These are phyloP conservation scores for Spodoptera frugiperda DNA, from an alignment of 1,140 invertebrate genomes.

Conservation along the genomic window DNA sequence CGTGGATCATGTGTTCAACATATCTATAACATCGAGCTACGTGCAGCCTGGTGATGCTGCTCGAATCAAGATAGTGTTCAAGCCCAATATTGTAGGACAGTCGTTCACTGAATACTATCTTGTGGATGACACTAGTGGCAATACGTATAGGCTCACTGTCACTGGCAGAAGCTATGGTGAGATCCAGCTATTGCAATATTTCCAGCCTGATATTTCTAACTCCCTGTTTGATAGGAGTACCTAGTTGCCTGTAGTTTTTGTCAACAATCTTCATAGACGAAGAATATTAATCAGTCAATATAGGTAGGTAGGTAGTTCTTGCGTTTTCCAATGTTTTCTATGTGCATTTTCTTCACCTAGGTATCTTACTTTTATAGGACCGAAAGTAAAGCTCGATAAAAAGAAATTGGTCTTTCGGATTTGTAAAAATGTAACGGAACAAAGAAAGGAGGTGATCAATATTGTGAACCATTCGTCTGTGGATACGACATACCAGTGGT, in stretches of 20 bases:
- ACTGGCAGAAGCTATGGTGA: constrained; percentile 76
- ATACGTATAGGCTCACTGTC: constrained; percentile 71
- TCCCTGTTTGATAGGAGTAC: not conserved
- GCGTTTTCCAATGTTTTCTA: too few species aligned
- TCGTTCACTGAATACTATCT: constrained; percentile 78
- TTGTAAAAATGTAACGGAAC: constrained; percentile 69
- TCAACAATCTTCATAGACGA: too few species aligned
- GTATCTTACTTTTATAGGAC: constrained; percentile 68
- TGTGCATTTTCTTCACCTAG: too few species aligned
- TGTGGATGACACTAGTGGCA: constrained; percentile 72
- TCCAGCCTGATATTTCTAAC: not conserved
- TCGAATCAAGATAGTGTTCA: constrained; percentile 67
- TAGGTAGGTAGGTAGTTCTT: not conserved
- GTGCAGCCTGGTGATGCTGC: constrained; percentile 64
- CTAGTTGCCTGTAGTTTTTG: too few species aligned
- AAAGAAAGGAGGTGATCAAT: constrained; percentile 70
- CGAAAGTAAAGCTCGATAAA: constrained; percentile 69
- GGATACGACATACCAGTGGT: constrained; percentile 80
- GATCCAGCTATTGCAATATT: constrained; percentile 6
- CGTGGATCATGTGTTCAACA: constrained; percentile 74
- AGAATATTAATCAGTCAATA: not conserved
- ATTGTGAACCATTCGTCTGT: constrained; percentile 74
- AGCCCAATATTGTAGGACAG: constrained; percentile 66
- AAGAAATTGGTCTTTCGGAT: constrained; percentile 71
- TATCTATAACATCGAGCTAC: constrained; percentile 65